Evolutionary conservation across 2,888 invertebrate genomes (phyloP).

Genomic region (Lomographa bimaculata): DNA sequence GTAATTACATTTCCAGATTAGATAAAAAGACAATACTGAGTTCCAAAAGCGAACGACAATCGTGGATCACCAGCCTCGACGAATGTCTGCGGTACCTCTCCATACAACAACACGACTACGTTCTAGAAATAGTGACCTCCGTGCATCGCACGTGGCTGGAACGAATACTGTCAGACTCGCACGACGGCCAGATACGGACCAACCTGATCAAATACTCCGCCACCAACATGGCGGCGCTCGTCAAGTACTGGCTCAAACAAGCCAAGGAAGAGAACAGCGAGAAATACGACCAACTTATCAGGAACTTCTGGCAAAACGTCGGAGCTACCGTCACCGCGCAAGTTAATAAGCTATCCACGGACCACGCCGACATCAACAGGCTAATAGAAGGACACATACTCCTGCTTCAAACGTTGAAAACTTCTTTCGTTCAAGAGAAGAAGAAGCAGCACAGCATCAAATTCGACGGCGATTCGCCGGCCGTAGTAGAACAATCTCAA

Average conservation of each 20-base stretch:
- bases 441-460: slow-evolving; percentile 53
- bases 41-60: slow-evolving; percentile 87
- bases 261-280: slow-evolving; percentile 41
- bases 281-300: slow-evolving; percentile 54
- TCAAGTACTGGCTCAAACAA: slow-evolving; percentile 61
- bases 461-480: slow-evolving; percentile 46
- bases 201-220: slow-evolving; percentile 51
- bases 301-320: slow-evolving; percentile 70
- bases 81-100: slow-evolving; percentile 86
- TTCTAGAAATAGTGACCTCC: slow-evolving; percentile 41
- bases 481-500: background rate
- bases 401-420: slow-evolving; percentile 53
- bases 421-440: slow-evolving; percentile 40
- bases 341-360: slow-evolving; percentile 61
- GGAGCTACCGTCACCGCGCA: slow-evolving; percentile 50
- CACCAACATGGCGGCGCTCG: slow-evolving; percentile 46
- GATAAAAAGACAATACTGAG: slow-evolving; percentile 81
- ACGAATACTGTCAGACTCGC: slow-evolving; percentile 31
- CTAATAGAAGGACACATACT: slow-evolving; percentile 64
- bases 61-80: slow-evolving; percentile 86
- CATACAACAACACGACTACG: slow-evolving; percentile 41
- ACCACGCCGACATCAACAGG: slow-evolving; percentile 62
- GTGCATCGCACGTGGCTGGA: slow-evolving; percentile 59
- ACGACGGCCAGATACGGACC: slow-evolving; percentile 32
- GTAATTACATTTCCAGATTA: slow-evolving; percentile 85